Conservation (phyloP, 1,140 invertebrate genomes). For the Sogatella furcifera region DNA sequence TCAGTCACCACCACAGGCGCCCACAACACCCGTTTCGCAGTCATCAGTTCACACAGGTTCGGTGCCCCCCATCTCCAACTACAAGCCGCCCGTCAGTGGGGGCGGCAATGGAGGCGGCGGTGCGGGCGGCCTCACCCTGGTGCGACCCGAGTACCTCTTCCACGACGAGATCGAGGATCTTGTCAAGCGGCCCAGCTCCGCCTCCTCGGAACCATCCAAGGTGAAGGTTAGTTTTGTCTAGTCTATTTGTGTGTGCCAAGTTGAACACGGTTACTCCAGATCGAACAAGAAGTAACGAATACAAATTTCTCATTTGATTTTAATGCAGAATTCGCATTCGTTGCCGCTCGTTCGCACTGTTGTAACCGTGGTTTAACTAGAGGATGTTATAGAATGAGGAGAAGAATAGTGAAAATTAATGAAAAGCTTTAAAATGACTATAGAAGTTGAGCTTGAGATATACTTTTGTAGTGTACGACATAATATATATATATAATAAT, state of each 20-base stretch:
- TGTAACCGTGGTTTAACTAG: no score
- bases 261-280: slow-evolving; percentile 3
- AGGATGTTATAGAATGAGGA: no score
- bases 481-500: no score
- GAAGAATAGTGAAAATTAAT: no score
- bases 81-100: not conserved
- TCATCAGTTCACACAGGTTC: not conserved
- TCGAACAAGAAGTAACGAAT: no score
- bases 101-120: not conserved
- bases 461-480: no score
- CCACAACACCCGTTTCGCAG: not conserved
- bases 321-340: no score
- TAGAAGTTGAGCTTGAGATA: no score
- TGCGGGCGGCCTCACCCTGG: not conserved
- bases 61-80: not conserved
- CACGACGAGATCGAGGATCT: slow-evolving; percentile 49
- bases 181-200: slow-evolving; percentile 41
- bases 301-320: no score
- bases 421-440: no score
- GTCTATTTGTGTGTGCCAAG: slow-evolving; percentile 1
- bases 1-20: not conserved
- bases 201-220: slow-evolving; percentile 16
- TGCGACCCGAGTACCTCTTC: slow-evolving; percentile 46
- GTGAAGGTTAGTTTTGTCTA: not conserved
- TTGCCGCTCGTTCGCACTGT: no score